phyloP scores from a whole-genome alignment of 1,140 invertebrate species.

The Frieseomelitta varia region DNA sequence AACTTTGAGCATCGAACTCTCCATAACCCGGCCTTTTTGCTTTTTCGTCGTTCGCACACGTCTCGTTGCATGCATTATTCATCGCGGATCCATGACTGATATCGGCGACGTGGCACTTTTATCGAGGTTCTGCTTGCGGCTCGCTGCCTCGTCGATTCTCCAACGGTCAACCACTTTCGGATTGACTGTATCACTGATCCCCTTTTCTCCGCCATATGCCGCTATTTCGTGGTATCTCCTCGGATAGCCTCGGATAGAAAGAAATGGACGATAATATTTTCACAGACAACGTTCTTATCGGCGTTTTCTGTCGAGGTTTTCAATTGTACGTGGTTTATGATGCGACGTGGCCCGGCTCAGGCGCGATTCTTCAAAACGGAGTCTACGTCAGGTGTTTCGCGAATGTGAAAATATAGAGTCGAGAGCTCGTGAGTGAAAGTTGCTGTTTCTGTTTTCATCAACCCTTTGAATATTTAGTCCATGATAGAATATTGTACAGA shows the following conservation, averaged over 20 bases:
- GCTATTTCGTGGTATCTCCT: not conserved
- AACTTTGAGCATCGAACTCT: constrained; percentile 32
- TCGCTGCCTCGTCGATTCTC: constrained; percentile 60
- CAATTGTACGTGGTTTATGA: not conserved
- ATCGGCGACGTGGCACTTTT: constrained; percentile 76
- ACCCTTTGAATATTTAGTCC: too few relatives aligned
- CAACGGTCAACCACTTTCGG: constrained; percentile 21
- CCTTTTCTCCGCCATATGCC: not conserved
- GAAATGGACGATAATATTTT: not conserved
- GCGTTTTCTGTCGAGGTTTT: not conserved
- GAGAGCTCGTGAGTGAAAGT: too few relatives aligned
- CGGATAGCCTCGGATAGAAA: not conserved
- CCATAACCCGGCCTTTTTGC: not conserved
- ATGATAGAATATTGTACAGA: too few relatives aligned
- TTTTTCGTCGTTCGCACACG: not conserved
- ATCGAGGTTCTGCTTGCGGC: constrained; percentile 64
- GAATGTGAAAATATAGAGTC: too few relatives aligned
- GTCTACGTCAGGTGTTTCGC: too few relatives aligned
- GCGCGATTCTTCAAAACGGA: too few relatives aligned
- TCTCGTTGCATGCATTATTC: constrained; percentile 76
- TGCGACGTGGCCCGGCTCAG: not conserved
- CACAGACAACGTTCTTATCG: not conserved
- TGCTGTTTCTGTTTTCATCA: too few relatives aligned
- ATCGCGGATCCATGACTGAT: constrained; percentile 78
- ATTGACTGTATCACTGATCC: not conserved